These are phyloP conservation scores for Nothoprocta perdicaria DNA, from an alignment of 2,113 vertebrate species.

Conservation along the genomic window DNA sequence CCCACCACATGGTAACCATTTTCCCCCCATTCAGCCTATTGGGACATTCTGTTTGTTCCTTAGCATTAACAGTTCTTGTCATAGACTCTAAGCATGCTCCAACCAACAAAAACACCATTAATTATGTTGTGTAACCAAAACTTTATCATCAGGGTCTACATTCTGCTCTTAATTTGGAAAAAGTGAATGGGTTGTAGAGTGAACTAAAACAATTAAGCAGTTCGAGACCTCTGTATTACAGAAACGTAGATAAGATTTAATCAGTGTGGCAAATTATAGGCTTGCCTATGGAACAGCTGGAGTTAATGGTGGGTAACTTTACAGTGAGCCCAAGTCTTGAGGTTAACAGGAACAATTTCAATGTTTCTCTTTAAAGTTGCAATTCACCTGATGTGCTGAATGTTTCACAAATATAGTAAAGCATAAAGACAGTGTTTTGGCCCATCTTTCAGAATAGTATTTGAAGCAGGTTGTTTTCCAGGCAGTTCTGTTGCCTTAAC, in stretches of 20 bases:
- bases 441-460: neutral
- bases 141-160: neutral
- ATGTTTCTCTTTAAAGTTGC: neutral
- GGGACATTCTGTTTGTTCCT: neutral
- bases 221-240: neutral
- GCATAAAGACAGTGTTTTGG: neutral
- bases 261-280: neutral
- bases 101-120: neutral
- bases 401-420: neutral
- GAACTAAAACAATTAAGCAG: neutral
- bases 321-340: neutral
- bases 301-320: neutral
- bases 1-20: neutral
- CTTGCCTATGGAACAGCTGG: neutral
- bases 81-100: neutral
- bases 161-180: neutral
- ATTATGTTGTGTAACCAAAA: neutral
- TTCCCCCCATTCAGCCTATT: neutral
- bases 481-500: neutral
- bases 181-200: neutral
- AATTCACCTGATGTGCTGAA: neutral
- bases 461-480: neutral
- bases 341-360: neutral
- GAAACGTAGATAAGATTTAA: conserved; percentile 7
- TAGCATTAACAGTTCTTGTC: neutral